These are phyloP conservation scores for Sialia sialis DNA, from an alignment of 2,113 vertebrate genomes.

Conservation along the genomic window DNA sequence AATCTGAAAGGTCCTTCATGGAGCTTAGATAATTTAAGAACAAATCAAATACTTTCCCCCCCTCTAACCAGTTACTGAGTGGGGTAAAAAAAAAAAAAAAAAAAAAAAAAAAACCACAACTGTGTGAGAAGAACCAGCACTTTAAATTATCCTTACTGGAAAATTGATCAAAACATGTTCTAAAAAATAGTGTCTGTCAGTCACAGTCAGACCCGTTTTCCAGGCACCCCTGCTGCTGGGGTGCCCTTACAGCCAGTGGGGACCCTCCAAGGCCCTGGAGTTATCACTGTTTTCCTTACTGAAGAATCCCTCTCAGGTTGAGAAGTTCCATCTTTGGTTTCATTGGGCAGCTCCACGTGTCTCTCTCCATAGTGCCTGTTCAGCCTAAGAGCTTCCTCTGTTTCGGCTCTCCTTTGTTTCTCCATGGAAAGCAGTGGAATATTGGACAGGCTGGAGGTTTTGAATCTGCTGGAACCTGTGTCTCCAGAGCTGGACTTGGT, in stretches of 20 bases:
- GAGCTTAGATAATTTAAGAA: conserved; percentile 35
- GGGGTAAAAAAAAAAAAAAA: background rate
- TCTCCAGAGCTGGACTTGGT: background rate
- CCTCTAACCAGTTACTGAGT: background rate
- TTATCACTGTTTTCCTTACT: conserved; percentile 81
- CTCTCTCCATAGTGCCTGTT: background rate
- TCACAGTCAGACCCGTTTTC: conserved; percentile 64
- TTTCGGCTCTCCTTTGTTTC: conserved; percentile 33
- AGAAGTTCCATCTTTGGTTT: conserved; percentile 57
- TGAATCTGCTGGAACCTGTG: conserved; percentile 44
- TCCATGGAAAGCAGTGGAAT: conserved; percentile 16
- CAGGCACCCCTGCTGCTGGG: conserved; percentile 44
- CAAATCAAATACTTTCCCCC: background rate
- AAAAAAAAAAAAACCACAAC: background rate
- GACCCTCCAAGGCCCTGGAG: conserved; percentile 93
- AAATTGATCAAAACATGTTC: background rate
- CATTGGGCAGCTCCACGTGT: conserved; percentile 6
- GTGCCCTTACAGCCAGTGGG: conserved; percentile 80
- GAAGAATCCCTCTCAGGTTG: conserved; percentile 64
- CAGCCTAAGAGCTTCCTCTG: background rate
- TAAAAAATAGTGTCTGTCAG: background rate
- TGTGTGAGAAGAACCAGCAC: background rate
- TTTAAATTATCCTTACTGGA: background rate
- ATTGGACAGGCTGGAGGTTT: conserved; percentile 65
- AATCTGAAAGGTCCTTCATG: conserved; percentile 64